Percentiles rank a stretch among this genome's conserved stretches.
phyloP scores from a whole-genome alignment of 2,113 vertebrate genomes.

The Coptodon rendalli region DNA sequence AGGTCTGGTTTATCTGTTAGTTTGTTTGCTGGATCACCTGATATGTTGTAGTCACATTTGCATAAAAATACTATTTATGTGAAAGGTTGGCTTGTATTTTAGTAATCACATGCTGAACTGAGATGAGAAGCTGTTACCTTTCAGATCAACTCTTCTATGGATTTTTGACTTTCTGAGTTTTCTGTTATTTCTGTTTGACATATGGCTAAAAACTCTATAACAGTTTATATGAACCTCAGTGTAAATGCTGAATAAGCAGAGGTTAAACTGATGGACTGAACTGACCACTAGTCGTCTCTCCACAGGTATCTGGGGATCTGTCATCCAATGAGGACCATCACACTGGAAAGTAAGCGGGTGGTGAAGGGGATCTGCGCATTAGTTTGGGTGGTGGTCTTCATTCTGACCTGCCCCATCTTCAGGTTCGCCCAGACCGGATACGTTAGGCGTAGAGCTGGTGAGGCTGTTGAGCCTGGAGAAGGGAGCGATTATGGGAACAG shows the following conservation, averaged over 20 bases:
- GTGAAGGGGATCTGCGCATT: conserved; percentile 72
- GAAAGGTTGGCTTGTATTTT: not conserved
- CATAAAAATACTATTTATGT: not conserved
- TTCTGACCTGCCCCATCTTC: conserved; percentile 77
- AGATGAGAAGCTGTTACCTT: not conserved
- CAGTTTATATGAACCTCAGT: not conserved
- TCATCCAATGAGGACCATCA: conserved; percentile 76
- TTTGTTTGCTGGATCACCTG: not conserved
- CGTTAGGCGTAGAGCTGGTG: not conserved
- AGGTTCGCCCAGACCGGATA: conserved; percentile 74
- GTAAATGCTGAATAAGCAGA: not conserved
- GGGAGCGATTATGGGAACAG: not conserved
- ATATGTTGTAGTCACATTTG: not conserved
- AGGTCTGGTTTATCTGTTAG: not conserved
- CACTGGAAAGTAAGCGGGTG: conserved; percentile 71
- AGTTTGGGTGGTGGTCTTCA: conserved; percentile 77
- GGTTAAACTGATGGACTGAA: not conserved
- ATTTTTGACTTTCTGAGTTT: not conserved
- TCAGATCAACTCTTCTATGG: not conserved
- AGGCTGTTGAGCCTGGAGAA: not conserved
- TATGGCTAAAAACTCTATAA: accelerated
- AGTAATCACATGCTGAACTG: not conserved
- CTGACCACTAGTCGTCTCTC: not conserved
- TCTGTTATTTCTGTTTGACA: not conserved
- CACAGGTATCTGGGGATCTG: conserved; percentile 78